Percentiles rank a stretch among this genome's conserved stretches.
phyloP scores from a whole-genome alignment of 2,888 invertebrate species.

The Hirtodrosophila cameraria region DNA sequence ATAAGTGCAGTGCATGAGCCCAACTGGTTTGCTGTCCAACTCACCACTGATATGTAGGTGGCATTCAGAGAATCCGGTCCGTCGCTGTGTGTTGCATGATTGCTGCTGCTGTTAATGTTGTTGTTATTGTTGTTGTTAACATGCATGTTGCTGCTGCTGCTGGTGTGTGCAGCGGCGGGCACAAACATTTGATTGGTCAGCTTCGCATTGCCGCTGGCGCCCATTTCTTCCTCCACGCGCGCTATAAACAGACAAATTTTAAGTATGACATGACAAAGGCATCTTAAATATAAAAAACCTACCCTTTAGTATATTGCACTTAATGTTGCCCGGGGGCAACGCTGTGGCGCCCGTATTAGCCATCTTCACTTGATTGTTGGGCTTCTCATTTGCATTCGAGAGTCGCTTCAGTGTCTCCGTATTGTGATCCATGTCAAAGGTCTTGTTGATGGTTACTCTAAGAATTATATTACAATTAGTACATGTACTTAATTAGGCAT shows the following conservation, averaged over 20 bases:
- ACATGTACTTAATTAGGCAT: background rate
- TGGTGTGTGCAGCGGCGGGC: slow-evolving; percentile 83
- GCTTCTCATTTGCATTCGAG: slow-evolving; percentile 87
- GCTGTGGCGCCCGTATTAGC: slow-evolving; percentile 87
- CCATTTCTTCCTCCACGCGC: slow-evolving; percentile 87
- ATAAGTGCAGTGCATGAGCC: slow-evolving; percentile 62
- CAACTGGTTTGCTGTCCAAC: slow-evolving; percentile 81
- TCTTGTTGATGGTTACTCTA: slow-evolving; percentile 84
- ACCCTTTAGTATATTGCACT: slow-evolving; percentile 97
- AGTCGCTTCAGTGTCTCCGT: slow-evolving; percentile 88
- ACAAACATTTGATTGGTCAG: slow-evolving; percentile 87
- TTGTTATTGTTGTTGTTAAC: slow-evolving; percentile 58
- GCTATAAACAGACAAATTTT: slow-evolving; percentile 83
- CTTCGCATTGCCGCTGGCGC: slow-evolving; percentile 84
- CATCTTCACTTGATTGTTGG: slow-evolving; percentile 89
- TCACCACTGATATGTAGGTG: slow-evolving; percentile 91
- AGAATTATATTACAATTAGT: slow-evolving; percentile 6
- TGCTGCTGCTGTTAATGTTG: slow-evolving; percentile 46
- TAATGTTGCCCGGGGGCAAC: slow-evolving; percentile 94
- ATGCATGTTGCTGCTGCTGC: slow-evolving; percentile 55
- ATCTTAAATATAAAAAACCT: slow-evolving; percentile 69
- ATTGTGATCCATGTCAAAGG: slow-evolving; percentile 85
- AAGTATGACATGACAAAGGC: too few relatives aligned
- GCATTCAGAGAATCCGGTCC: slow-evolving; percentile 86
- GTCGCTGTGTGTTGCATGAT: slow-evolving; percentile 74